Base-by-base conservation (phyloP, 2,888 invertebrate genomes). In the Cephus rjabovi region DNA sequence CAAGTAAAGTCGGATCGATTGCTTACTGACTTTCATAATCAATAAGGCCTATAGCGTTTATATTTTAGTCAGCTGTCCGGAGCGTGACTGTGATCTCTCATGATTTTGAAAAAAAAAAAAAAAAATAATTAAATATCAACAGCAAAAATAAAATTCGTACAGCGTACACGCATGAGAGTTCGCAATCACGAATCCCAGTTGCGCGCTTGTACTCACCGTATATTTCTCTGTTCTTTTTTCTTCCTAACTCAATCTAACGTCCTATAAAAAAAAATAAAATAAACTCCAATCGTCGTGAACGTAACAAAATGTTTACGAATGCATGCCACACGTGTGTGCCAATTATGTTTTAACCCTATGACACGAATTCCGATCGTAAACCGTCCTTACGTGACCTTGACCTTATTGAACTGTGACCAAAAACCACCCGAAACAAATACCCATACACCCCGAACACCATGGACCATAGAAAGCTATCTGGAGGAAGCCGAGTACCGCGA, bases 191-290 rank as follows among this genome's bases (percentile, higher is more conserved):
- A 40, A 68, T 83, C 83, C 76, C 31, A 71, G 34, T 31, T 33
- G 71, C 35, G 85, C 85, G 89, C 90, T 90, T 90, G 85, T 89
- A 89, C 88, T 90, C 81, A 90, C 86, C 83, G 85, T 83, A 83
- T 82, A 84, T 89, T 89, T 89, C 87, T 88, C 83, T 88, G 82
- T 87, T 88, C 35, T 35, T 86, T 86, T 86, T 85, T 88, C 85
- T 87, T 84, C 86, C 84, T 89, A 89, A 89, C 87, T 82, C 82
- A 73, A 79, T 86, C 83, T 80, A 81, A 84, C 75, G 68, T 80
- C 74, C 74, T 74, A 23, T 56, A 6, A 40, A 40, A 40, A 40
- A 40, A 12, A 37, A 37, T 31, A 12, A 40, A 56, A 23, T 56
- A 56, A 56, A 56, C 9, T 56, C 56, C 56, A 56, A 56, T 56